Conservation (phyloP, 2,113 vertebrate species). For the chimpanzee (Pan troglodytes) region DNA sequence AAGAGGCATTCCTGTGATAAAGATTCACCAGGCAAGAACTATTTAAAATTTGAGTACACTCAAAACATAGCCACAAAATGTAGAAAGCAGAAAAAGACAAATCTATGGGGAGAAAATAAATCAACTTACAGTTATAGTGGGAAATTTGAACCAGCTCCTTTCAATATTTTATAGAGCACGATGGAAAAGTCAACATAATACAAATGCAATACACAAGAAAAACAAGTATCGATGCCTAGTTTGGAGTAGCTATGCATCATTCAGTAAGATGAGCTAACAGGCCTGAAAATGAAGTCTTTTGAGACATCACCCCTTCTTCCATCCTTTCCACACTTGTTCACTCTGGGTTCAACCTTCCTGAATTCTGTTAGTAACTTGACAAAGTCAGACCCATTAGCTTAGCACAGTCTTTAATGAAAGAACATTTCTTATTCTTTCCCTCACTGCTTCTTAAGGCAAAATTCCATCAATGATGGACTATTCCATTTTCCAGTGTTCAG, state of each 20-base stretch:
- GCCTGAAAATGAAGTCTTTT: background rate
- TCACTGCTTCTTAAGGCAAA: constrained; percentile 47
- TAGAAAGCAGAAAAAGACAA: background rate
- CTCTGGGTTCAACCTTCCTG: background rate
- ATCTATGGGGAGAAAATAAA: background rate
- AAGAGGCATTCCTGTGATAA: background rate
- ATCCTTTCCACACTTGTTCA: background rate
- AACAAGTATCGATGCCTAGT: background rate
- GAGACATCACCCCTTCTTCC: background rate
- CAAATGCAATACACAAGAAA: background rate
- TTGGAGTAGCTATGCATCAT: background rate
- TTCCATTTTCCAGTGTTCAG: constrained; percentile 50
- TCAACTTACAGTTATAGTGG: background rate
- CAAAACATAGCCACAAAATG: background rate
- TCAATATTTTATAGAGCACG: background rate
- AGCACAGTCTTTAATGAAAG: constrained; percentile 45
- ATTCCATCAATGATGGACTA: constrained; percentile 46
- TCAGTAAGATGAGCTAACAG: background rate
- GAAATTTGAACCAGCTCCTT: background rate
- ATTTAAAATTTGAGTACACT: background rate
- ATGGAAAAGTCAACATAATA: background rate
- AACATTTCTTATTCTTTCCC: constrained; percentile 46
- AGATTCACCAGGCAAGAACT: background rate
- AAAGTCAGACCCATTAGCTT: constrained; percentile 45
- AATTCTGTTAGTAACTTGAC: background rate